These are phyloP conservation scores for Phyllotreta striolata DNA, from an alignment of 2,888 invertebrate species.

Conservation along the genomic window DNA sequence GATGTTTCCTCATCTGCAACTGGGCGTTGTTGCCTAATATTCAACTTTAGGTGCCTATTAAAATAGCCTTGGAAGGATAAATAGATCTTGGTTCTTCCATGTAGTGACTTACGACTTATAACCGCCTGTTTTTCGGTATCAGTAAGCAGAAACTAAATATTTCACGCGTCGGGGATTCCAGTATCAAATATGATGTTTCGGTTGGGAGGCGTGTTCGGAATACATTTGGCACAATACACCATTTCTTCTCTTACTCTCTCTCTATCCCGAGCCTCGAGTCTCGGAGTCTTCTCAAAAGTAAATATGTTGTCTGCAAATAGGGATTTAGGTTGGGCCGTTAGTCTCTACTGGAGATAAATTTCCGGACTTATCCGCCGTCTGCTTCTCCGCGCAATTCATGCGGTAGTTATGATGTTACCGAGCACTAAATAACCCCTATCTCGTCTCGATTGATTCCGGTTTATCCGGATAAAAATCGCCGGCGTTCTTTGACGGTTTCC, in stretches of 20 bases:
- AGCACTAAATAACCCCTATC: conserved; percentile 26
- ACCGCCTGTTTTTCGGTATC: conserved; percentile 4
- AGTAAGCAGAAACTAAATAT: conserved; percentile 24
- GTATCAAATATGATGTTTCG: conserved; percentile 44
- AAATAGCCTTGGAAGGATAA: background rate
- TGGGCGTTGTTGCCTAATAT: too few species aligned
- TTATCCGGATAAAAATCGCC: conserved; percentile 14
- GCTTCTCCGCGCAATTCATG: conserved; percentile 27
- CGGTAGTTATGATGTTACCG: conserved; percentile 29
- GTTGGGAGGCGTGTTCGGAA: conserved; percentile 44
- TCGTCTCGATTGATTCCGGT: conserved; percentile 27
- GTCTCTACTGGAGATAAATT: conserved; percentile 24
- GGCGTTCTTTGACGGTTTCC: background rate
- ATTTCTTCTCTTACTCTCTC: too few species aligned
- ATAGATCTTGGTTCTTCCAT: background rate
- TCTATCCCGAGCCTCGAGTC: too few species aligned
- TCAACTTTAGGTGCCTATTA: too few species aligned
- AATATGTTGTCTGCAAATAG: conserved; percentile 35
- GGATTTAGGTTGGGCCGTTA: conserved; percentile 29
- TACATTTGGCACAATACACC: conserved; percentile 34
- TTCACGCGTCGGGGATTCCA: conserved; percentile 46
- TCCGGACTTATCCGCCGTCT: conserved; percentile 28
- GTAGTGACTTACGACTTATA: background rate
- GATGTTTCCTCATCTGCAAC: too few species aligned
- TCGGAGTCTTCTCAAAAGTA: conserved; percentile 28